A percentile compares a stretch with the other conserved stretches of the same genome.
Conservation (phyloP, 1,140 invertebrate species). For the Aphidius ervi region DNA sequence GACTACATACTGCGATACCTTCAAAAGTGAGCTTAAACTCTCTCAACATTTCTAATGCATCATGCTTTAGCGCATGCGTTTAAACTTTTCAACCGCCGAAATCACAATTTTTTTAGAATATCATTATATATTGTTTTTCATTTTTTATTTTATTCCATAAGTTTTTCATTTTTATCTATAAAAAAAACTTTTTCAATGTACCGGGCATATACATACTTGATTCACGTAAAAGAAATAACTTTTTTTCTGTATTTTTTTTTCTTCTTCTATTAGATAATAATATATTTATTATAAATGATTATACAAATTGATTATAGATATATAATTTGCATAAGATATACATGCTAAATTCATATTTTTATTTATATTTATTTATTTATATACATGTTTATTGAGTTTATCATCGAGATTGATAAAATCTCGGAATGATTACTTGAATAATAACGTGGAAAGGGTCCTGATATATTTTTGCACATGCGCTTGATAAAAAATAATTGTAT, state of each 20-base stretch:
- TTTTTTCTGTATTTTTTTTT: no score
- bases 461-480: slow-evolving; percentile 7
- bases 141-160: no score
- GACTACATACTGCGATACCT: slow-evolving; percentile 51
- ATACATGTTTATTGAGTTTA: not conserved
- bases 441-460: slow-evolving; percentile 9
- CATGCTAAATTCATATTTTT: no score
- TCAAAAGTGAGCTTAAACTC: slow-evolving; percentile 36
- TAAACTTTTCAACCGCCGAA: slow-evolving; percentile 43
- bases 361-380: no score
- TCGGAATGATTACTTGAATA: slow-evolving; percentile 1
- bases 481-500: not conserved
- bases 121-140: no score
- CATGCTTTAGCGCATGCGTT: slow-evolving; percentile 45
- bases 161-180: not conserved
- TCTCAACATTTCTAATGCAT: slow-evolving; percentile 36
- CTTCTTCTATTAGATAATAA: no score
- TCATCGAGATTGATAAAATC: slow-evolving; percentile 6
- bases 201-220: no score
- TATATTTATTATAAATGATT: no score
- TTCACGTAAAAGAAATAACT: no score
- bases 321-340: no score
- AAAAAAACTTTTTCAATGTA: no score
- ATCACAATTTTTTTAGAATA: slow-evolving; percentile 21
- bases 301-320: no score